These are phyloP conservation scores for Rhyzopertha dominica DNA, from an alignment of 1,140 invertebrate species.

Conservation along the genomic window DNA sequence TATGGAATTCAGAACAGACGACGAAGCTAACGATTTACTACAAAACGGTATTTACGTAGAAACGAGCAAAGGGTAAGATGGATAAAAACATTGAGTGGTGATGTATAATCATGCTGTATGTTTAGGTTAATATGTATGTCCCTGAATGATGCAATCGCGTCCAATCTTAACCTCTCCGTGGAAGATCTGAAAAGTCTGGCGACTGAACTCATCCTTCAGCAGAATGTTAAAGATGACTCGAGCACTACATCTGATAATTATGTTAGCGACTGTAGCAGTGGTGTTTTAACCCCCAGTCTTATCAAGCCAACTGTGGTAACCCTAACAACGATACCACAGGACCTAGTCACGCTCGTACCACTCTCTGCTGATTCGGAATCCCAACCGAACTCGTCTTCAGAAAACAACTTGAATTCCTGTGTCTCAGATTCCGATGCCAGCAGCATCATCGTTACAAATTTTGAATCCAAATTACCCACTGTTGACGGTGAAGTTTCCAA, in stretches of 20 bases:
- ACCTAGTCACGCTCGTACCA: slow-evolving; percentile 43
- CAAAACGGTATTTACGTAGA: slow-evolving; percentile 47
- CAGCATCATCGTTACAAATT: no score
- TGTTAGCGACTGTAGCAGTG: no score
- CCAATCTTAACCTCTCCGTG: slow-evolving; percentile 45
- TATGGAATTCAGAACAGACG: no score
- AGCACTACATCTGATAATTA: no score
- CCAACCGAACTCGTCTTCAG: no score
- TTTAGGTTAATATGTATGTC: slow-evolving; percentile 47
- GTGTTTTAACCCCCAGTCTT: no score
- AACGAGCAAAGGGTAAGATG: slow-evolving; percentile 44
- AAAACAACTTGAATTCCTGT: slow-evolving; percentile 17
- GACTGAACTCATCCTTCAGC: slow-evolving; percentile 42
- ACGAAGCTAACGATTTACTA: slow-evolving; percentile 45
- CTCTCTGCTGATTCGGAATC: no score
- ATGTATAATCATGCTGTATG: slow-evolving; percentile 15
- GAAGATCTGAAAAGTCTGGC: slow-evolving; percentile 47
- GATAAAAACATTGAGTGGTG: slow-evolving; percentile 12
- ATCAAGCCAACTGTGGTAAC: no score
- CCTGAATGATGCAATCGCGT: slow-evolving; percentile 45
- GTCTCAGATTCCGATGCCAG: slow-evolving; percentile 23
- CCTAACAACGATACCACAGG: slow-evolving; percentile 25
- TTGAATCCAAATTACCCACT: slow-evolving; percentile 9
- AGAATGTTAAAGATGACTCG: no score
- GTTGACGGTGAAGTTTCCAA: slow-evolving; percentile 9